Evolutionary conservation across 2,888 invertebrate species (phyloP).

Genomic region (Eupithecia tripunctaria): DNA sequence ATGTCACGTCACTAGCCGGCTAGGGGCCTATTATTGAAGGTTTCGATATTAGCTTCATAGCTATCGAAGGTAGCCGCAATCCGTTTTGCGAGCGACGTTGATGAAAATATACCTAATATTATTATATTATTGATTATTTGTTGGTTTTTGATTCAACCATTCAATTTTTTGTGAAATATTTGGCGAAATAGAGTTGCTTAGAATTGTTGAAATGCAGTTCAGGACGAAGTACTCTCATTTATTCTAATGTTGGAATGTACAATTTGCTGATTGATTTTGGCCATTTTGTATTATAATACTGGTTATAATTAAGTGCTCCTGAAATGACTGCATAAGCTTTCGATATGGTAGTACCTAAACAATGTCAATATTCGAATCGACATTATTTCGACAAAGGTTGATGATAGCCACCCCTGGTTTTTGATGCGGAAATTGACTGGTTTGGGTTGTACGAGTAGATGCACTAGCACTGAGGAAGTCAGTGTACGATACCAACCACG

Average conservation of each 20-base stretch:
- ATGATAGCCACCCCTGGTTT: constrained; percentile 40
- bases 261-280: neutral
- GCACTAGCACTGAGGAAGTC: constrained; percentile 22
- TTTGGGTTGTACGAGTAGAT: constrained; percentile 30
- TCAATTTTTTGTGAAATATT: too few relatives aligned
- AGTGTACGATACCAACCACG: constrained; percentile 4
- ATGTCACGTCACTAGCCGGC: constrained; percentile 60
- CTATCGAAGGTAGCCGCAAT: neutral
- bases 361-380: neutral
- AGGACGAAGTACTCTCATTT: neutral
- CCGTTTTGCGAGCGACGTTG: neutral
- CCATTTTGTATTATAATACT: neutral
- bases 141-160: too few relatives aligned
- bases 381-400: constrained; percentile 4
- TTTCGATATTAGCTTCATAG: constrained; percentile 8
- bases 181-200: too few relatives aligned
- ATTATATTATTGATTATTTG: neutral
- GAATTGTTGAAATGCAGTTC: neutral
- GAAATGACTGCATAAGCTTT: too few relatives aligned
- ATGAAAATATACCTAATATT: neutral
- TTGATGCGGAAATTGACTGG: constrained; percentile 56
- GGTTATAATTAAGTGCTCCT: neutral
- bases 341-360: neutral
- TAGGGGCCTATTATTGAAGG: constrained; percentile 20
- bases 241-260: neutral